A percentile compares a stretch with the other conserved stretches of the same genome.
Evolutionary conservation across 2,888 invertebrate genomes (phyloP).

Genomic region (Mylabris sibirica): DNA sequence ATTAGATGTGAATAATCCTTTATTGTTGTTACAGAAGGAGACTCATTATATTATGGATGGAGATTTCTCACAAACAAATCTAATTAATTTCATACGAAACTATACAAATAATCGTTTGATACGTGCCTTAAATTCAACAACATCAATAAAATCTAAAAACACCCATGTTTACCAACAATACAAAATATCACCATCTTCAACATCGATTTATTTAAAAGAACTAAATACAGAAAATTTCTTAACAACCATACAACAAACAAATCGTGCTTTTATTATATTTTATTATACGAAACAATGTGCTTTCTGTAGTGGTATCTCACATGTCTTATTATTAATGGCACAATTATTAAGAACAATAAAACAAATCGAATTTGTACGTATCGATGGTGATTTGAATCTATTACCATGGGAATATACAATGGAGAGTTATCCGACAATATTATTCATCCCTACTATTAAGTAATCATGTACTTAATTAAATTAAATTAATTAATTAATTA

Average conservation of each 20-base stretch:
- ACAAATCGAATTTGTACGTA: slow-evolving; percentile 69
- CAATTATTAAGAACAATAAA: slow-evolving; percentile 67
- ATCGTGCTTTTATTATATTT: slow-evolving; percentile 77
- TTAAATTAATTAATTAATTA: slow-evolving; percentile 12
- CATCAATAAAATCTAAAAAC: slow-evolving; percentile 48
- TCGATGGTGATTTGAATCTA: slow-evolving; percentile 86
- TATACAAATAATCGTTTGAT: slow-evolving; percentile 59
- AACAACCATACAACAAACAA: slow-evolving; percentile 66
- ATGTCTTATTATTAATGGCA: slow-evolving; percentile 73
- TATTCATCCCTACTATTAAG: slow-evolving; percentile 80
- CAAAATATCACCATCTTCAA: slow-evolving; percentile 15
- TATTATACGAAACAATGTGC: slow-evolving; percentile 82
- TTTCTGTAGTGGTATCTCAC: slow-evolving; percentile 75
- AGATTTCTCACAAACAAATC: slow-evolving; percentile 62
- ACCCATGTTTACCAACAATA: slow-evolving; percentile 41
- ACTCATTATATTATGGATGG: slow-evolving; percentile 70
- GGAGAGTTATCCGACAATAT: slow-evolving; percentile 78
- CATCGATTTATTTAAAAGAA: slow-evolving; percentile 68
- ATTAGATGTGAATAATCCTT: too few relatives aligned
- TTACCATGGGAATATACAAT: slow-evolving; percentile 87
- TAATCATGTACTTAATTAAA: slow-evolving; percentile 53
- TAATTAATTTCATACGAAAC: slow-evolving; percentile 66
- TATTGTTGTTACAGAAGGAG: slow-evolving; percentile 68
- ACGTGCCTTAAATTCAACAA: slow-evolving; percentile 51
- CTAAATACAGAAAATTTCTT: slow-evolving; percentile 73